Percentiles rank a stretch among this genome's conserved stretches.
Evolutionary conservation across 2,888 invertebrate species (phyloP).

Genomic region (Gisinianus flammeolus): DNA sequence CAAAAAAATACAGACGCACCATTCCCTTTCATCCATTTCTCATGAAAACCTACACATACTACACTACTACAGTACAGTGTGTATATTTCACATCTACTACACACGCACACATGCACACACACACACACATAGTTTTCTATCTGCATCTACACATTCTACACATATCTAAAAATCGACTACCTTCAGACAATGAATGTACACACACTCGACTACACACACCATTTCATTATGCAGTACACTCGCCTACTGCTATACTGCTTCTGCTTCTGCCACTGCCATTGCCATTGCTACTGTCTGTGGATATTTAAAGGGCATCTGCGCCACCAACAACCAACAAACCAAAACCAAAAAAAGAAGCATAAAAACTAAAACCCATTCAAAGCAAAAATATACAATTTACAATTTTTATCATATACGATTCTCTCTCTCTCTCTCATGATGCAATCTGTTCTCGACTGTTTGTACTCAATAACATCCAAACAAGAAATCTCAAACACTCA

Average conservation of each 20-base stretch:
- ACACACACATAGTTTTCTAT: background rate
- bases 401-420: too few relatives aligned
- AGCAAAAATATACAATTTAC: background rate
- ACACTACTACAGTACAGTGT: too few relatives aligned
- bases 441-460: too few relatives aligned
- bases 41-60: background rate
- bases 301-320: constrained; percentile 6
- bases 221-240: background rate
- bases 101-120: background rate
- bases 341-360: background rate
- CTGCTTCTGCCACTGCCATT: too few relatives aligned
- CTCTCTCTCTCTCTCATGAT: too few relatives aligned
- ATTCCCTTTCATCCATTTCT: background rate
- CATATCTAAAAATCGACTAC: too few relatives aligned
- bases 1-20: constrained; percentile 8
- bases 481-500: too few relatives aligned
- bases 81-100: too few relatives aligned
- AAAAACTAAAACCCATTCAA: background rate
- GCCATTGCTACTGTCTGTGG: too few relatives aligned
- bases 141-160: background rate
- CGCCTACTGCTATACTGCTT: too few relatives aligned
- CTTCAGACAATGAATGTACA: too few relatives aligned
- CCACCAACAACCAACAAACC: background rate
- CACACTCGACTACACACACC: background rate
- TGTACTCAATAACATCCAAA: too few relatives aligned